These are phyloP conservation scores for Syngnathus scovelli DNA, from an alignment of 2,113 vertebrate genomes.

Conservation along the genomic window DNA sequence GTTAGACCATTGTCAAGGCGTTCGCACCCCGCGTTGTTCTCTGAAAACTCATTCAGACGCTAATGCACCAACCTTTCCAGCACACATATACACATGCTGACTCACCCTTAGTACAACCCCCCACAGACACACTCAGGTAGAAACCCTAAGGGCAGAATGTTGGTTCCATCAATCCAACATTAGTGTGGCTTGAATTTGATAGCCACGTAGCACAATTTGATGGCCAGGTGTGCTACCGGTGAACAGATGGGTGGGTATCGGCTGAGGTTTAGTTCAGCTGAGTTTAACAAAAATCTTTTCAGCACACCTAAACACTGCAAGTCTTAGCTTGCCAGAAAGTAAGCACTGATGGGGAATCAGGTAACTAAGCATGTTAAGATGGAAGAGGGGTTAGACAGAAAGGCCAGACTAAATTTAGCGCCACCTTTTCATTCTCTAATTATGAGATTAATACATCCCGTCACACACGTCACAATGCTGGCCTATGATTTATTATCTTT, in stretches of 20 bases:
- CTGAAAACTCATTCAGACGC: constrained; percentile 94
- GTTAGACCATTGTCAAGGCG: constrained; percentile 94
- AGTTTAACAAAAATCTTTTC: background rate
- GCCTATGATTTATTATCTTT: constrained; percentile 66
- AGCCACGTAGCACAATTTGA: constrained; percentile 27
- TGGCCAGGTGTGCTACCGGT: constrained; percentile 14
- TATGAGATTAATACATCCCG: constrained; percentile 70
- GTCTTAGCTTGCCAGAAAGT: background rate
- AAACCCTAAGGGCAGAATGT: constrained; percentile 51
- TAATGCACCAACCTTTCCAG: constrained; percentile 53
- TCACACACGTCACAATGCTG: constrained; percentile 63
- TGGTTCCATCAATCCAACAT: constrained; percentile 48
- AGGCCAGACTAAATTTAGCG: constrained; percentile 70
- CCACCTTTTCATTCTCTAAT: constrained; percentile 67
- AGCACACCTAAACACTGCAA: background rate
- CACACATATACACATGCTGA: constrained; percentile 42
- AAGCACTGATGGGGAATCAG: background rate
- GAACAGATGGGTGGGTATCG: constrained; percentile 16
- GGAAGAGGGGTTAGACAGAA: constrained; percentile 41
- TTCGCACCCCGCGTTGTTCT: constrained; percentile 89
- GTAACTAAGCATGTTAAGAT: constrained; percentile 27
- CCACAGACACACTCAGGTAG: constrained; percentile 41
- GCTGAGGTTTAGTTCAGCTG: background rate
- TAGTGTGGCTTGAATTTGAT: constrained; percentile 53
- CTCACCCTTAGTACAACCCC: constrained; percentile 42